A percentile compares a stretch with the other conserved stretches of the same genome.
These are phyloP conservation scores for Lasioglossum lativentre DNA, from an alignment of 2,888 invertebrate species.

Conservation along the genomic window DNA sequence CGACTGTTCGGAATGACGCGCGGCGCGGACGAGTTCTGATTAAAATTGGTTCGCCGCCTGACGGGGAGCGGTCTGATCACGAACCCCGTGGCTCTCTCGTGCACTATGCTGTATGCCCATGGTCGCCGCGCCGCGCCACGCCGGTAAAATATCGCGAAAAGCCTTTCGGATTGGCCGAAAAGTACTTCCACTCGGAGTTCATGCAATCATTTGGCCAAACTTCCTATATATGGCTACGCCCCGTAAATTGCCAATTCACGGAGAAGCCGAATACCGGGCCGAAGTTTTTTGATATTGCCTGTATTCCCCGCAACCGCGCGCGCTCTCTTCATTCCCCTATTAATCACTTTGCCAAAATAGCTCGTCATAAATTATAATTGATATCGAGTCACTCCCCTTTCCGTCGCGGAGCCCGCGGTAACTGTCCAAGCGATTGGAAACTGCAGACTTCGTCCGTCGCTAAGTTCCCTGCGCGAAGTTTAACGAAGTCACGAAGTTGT, in stretches of 20 bases:
- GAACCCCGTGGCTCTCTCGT: neutral
- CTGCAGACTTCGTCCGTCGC: neutral
- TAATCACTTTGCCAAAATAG: neutral
- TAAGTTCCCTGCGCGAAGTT: neutral
- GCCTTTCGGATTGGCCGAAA: conserved; percentile 10
- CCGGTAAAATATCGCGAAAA: conserved; percentile 17
- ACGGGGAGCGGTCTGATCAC: conserved; percentile 11
- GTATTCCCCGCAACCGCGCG: no score
- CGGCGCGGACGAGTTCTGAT: conserved; percentile 35
- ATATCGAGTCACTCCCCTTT: neutral
- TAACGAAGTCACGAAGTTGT: neutral
- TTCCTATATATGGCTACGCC: neutral
- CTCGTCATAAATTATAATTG: neutral
- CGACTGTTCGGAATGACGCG: conserved; percentile 44
- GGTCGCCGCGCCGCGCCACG: neutral
- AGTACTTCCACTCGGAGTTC: conserved; percentile 2
- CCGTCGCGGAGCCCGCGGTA: neutral
- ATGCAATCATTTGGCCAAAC: neutral
- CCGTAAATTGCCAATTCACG: conserved; percentile 18
- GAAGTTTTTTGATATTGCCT: neutral
- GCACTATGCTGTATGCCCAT: neutral
- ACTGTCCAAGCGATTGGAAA: neutral
- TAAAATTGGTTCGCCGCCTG: conserved; percentile 37
- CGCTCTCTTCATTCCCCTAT: neutral
- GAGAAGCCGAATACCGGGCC: neutral